Evolutionary conservation across 1,140 invertebrate species (phyloP), one percentile per base, ranked within the genome.

Genomic region (Andricus grossulariae): DNA sequence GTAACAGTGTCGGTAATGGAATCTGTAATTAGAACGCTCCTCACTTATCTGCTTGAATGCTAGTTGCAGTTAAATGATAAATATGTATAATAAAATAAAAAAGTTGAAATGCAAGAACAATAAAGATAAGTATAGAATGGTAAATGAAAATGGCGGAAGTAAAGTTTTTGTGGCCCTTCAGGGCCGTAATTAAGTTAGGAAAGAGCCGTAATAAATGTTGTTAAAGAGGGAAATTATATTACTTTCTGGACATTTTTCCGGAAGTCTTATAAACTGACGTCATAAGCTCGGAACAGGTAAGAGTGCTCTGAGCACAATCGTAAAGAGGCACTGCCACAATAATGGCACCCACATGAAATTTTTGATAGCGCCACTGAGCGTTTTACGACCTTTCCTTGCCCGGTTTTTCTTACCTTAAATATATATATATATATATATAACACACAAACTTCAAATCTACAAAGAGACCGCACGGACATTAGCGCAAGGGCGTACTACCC

Each of bases 281-380:
- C 55, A 21, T 21, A 57, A 57, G 55, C 55, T 10, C 11, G 25
- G 55, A 57, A 57, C 0, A 0, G 13, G 19, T 57, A 19, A 8
- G 19, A 21, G 18, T 4, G 13, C 19, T 57, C 12, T 32, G 19
- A 21, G 55, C 12, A 57, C 19, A 57, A 57, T 57, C 55, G 55
- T 57, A 57, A 57, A 57, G 19, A 57, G 19, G 55, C 19, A 57
- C 55, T 25, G 13, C 55, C 8, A 57, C 19, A 18, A 57, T 57
- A 57, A 57, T 57, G 55, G 55, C 55, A 57, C 55, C 55, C 55
- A 57, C 55, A 57, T 57, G 55, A 57, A 57, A 57, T 57, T 18
- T 57, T 57, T 57, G 55, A 57, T 57, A 57, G 13, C 55, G 25
- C 55, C 8, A 57, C 19, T 57, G 55, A 57, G 25, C 55, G 55